These are phyloP conservation scores for Orestias chungarensis DNA, from an alignment of 2,797 vertebrate genomes.

Conservation along the genomic window DNA sequence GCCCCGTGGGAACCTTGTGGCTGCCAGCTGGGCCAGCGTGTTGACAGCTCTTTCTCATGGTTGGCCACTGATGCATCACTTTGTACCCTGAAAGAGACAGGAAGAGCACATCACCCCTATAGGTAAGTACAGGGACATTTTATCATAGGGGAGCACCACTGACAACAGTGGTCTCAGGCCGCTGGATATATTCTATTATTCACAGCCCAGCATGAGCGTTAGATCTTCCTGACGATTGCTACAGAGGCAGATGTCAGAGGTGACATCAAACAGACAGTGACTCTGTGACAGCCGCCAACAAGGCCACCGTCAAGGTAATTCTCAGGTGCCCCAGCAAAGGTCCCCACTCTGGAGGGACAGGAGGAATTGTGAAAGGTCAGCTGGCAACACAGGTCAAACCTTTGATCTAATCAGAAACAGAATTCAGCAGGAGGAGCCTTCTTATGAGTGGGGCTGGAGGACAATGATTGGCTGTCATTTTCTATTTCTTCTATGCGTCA, in stretches of 20 bases:
- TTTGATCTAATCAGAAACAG: constrained; percentile 77
- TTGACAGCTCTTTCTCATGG: constrained; percentile 54
- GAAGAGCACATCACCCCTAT: constrained; percentile 52
- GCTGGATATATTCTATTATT: constrained; percentile 74
- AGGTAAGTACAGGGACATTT: constrained; percentile 62
- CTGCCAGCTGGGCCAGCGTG: constrained; percentile 52
- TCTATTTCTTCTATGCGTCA: constrained; percentile 61
- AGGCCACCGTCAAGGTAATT: constrained; percentile 48
- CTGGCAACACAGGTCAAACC: constrained; percentile 73
- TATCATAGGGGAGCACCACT: constrained; percentile 59
- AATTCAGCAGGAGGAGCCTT: constrained; percentile 41
- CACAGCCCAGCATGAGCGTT: constrained; percentile 56
- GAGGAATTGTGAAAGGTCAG: constrained; percentile 66
- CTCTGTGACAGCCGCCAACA: constrained; percentile 58
- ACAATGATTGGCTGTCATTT: constrained; percentile 58
- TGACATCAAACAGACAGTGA: constrained; percentile 75
- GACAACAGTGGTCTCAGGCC: constrained; percentile 52
- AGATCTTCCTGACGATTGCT: constrained; percentile 58
- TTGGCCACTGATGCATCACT: constrained; percentile 28
- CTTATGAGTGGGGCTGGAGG: constrained; percentile 46
- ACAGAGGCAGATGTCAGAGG: constrained; percentile 67
- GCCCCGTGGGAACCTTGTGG: constrained; percentile 28
- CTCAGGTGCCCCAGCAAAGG: constrained; percentile 62
- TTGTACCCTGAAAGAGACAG: constrained; percentile 68
- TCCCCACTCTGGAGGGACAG: constrained; percentile 54